Conservation (phyloP, 2,113 vertebrate genomes). For the Platanista minor region DNA sequence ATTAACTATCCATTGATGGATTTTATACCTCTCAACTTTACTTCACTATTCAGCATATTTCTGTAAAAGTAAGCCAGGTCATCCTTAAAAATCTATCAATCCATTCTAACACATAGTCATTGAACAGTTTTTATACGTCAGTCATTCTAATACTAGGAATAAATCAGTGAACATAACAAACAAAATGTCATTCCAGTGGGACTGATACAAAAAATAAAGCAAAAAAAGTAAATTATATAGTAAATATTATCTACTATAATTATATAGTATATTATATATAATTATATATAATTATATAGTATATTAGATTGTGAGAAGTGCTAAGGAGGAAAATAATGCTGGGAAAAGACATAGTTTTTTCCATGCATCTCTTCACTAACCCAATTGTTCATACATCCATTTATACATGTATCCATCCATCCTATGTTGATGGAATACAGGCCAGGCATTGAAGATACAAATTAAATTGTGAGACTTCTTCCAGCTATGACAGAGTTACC, state of each 20-base stretch:
- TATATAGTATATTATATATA: no score
- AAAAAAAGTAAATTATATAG: background rate
- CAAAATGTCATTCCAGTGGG: background rate
- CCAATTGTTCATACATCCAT: background rate
- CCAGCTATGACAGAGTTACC: background rate
- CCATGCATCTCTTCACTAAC: background rate
- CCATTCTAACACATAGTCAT: background rate
- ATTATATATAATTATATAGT: no score
- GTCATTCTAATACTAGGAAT: background rate
- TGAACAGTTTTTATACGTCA: background rate
- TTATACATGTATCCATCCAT: background rate
- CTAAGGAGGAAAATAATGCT: background rate
- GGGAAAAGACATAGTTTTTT: background rate
- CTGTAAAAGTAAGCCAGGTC: background rate
- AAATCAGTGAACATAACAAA: background rate
- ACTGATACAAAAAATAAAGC: background rate
- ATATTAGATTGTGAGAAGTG: background rate
- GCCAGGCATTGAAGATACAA: background rate
- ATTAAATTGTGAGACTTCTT: background rate
- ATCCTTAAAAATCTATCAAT: background rate
- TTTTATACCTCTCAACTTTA: background rate
- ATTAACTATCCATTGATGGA: background rate
- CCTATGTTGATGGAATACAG: background rate
- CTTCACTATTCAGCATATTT: background rate
- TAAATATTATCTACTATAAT: no score